phyloP scores from a whole-genome alignment of 1,140 invertebrate genomes.

The Aphaenogaster ashmeadi region DNA sequence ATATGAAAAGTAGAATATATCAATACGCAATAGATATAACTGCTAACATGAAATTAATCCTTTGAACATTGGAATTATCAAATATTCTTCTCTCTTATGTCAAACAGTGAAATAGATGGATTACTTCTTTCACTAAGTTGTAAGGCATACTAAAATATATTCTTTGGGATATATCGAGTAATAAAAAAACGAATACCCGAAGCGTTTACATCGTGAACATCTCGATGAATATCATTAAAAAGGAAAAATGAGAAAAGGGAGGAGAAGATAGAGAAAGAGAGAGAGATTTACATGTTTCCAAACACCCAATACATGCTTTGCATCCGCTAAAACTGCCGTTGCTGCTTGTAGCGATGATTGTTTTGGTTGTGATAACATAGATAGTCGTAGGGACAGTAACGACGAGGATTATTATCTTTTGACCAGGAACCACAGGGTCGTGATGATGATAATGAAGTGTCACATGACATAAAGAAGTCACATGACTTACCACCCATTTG shows the following conservation, averaged over 20 bases:
- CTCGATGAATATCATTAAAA: conserved; percentile 57
- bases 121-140: not conserved
- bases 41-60: not conserved
- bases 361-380: not conserved
- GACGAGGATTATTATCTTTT: not conserved
- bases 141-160: not conserved
- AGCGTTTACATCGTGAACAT: not conserved
- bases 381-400: conserved; percentile 10
- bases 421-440: not conserved
- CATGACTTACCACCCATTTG: conserved; percentile 89
- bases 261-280: not conserved
- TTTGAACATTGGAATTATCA: not conserved
- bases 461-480: conserved; percentile 86
- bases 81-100: not conserved
- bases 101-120: not conserved
- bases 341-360: not conserved
- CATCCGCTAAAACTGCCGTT: not conserved
- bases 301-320: conserved; percentile 57
- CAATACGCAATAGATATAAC: not conserved
- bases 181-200: not conserved
- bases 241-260: conserved; percentile 7
- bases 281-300: conserved; percentile 63
- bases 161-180: not conserved
- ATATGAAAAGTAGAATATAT: conserved; percentile 4
- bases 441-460: conserved; percentile 77